phyloP scores from a whole-genome alignment of 2,888 invertebrate species.

The Eupithecia tripunctaria region DNA sequence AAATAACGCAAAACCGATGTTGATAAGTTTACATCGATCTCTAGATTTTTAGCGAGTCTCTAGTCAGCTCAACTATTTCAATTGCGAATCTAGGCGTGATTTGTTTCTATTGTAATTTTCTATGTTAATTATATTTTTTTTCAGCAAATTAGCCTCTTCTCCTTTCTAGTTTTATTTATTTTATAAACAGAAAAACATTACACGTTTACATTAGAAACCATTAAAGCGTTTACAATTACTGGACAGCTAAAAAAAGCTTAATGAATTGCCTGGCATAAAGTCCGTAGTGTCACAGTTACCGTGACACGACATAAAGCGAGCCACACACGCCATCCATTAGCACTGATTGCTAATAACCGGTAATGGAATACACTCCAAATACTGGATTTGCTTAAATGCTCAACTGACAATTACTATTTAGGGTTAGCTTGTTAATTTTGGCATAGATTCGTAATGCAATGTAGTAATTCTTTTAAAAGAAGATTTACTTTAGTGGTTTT shows the following conservation, averaged over 20 bases:
- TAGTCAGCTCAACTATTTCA: too few species aligned
- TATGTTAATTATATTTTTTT: too few species aligned
- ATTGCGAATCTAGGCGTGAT: too few species aligned
- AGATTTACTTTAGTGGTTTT: neutral
- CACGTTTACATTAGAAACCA: neutral
- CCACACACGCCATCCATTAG: conserved; percentile 60
- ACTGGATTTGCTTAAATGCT: conserved; percentile 21
- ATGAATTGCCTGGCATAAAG: conserved; percentile 42
- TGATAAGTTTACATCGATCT: too few species aligned
- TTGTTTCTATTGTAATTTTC: too few species aligned
- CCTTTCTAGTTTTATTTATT: neutral
- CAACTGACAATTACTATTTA: conserved; percentile 19
- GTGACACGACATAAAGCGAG: conserved; percentile 56
- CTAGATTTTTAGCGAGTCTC: too few species aligned
- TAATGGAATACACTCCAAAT: conserved; percentile 54
- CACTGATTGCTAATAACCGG: conserved; percentile 65
- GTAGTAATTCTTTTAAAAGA: conserved; percentile 12
- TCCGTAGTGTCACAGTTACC: conserved; percentile 41
- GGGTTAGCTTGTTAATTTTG: neutral
- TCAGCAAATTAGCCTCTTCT: too few species aligned
- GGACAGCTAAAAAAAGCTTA: conserved; percentile 25
- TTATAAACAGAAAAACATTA: neutral
- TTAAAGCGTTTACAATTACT: conserved; percentile 15
- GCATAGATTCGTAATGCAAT: neutral
- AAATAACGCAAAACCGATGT: too few species aligned